A percentile compares a stretch with the other conserved stretches of the same genome.
phyloP scores from a whole-genome alignment of 2,888 invertebrate genomes.

The Gibbula magus region DNA sequence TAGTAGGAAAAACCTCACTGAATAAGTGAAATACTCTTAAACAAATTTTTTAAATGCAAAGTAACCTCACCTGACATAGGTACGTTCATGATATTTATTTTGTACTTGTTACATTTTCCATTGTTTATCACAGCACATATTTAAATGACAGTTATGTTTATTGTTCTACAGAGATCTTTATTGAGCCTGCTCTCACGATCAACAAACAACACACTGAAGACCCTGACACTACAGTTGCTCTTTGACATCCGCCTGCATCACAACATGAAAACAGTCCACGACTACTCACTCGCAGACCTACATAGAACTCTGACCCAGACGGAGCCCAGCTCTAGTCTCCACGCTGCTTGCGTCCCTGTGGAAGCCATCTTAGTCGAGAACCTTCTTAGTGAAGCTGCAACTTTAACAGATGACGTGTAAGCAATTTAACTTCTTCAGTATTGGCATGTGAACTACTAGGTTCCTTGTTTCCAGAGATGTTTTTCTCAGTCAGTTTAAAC shows the following conservation, averaged over 20 bases:
- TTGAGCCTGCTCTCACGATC: not conserved
- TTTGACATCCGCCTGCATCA: not conserved
- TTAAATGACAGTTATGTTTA: not conserved
- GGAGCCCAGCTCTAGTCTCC: not conserved
- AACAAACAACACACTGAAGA: not conserved
- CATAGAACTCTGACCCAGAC: too few species aligned
- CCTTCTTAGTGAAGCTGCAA: not conserved
- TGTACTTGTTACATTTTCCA: too few species aligned
- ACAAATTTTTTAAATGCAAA: too few species aligned
- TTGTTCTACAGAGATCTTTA: not conserved
- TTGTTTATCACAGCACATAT: too few species aligned
- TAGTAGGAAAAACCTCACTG: too few species aligned
- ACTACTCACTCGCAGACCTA: too few species aligned
- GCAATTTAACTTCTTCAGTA: not conserved
- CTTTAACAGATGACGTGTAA: not conserved
- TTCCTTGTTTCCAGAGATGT: not conserved
- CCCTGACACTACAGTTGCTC: not conserved
- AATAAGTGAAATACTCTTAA: too few species aligned
- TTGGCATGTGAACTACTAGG: not conserved
- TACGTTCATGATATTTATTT: too few species aligned
- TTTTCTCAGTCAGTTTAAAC: too few species aligned
- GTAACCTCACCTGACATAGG: too few species aligned
- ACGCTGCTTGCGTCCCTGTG: not conserved
- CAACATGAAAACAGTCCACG: too few species aligned
- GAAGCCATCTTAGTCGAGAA: conserved; percentile 3